Evolutionary conservation across 2,888 invertebrate species (phyloP), one percentile per base, ranked within the genome.

Genomic region (Podotricha telesiphe): DNA sequence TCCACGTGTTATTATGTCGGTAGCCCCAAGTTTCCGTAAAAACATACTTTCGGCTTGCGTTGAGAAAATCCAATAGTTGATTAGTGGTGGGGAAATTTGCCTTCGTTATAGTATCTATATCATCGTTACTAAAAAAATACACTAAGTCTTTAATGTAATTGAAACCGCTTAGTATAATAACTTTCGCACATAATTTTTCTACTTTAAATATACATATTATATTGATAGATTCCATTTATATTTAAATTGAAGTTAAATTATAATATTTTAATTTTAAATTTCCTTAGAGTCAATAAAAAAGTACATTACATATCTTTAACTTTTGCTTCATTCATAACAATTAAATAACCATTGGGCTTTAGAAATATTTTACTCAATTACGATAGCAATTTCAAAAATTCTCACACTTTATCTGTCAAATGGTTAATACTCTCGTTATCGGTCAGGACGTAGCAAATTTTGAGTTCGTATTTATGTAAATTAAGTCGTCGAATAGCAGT

Each of bases 21-120:
- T 95, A 95, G 1, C 95, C 95, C 95, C 95, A 95, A 0, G 95
- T 94, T 53, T 90, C 83, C 42, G 92, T 90, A 72, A 94, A 91
- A 2, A 93, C 79, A 80, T 92, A 94, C 67, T 87, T 88, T 76
- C 94, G 87, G n/a, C 83, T 89, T 7, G 94, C 94, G 74, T 95
- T 95, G 34, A 95, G 80, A 73, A 94, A 93, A 78, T 94, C 94
- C 0, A 93, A 77, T 51, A 95, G 78, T 78, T 94, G 93, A 77
- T 94, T 91, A 2, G 94, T 94, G 13, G 95, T 87, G 0, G 94
- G 90, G 77, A 94, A 95, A 82, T 94, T 94, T 0, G 94, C 95
- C 84, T 95, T 95, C 2, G 95, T 94, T 59, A 95, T 94, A 13
- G 95, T 94, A 79, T 95, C 95, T 66, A 89, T 85, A 74, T 93